A percentile compares a stretch with the other conserved stretches of the same genome.
These are phyloP conservation scores for Drosophila yooni DNA, from an alignment of 2,888 invertebrate species.

Conservation along the genomic window DNA sequence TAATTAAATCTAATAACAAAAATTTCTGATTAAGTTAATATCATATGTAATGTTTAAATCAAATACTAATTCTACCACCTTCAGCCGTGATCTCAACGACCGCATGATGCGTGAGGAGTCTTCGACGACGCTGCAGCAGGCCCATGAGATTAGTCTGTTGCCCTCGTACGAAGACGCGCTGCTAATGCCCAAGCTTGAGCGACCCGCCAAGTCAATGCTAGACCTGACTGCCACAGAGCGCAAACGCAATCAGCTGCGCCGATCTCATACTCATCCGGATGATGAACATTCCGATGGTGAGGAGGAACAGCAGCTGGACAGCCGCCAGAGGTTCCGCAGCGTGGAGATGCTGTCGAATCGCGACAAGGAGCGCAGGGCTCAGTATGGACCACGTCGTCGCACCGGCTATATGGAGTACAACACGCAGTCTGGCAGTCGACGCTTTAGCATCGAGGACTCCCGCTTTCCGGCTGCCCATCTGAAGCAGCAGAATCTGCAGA, in stretches of 20 bases:
- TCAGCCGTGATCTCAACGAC: conserved; percentile 86
- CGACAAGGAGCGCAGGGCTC: conserved; percentile 78
- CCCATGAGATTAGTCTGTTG: conserved; percentile 90
- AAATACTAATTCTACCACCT: background rate
- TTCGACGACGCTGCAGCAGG: conserved; percentile 87
- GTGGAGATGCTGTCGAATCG: conserved; percentile 84
- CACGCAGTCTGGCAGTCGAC: conserved; percentile 80
- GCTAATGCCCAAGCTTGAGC: conserved; percentile 89
- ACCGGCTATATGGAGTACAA: conserved; percentile 77
- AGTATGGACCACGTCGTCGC: conserved; percentile 72
- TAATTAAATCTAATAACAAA: background rate
- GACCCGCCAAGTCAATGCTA: conserved; percentile 87
- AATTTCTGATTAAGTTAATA: background rate
- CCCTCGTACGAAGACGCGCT: conserved; percentile 92
- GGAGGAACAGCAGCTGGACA: conserved; percentile 76
- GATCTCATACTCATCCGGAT: conserved; percentile 65
- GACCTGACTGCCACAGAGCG: conserved; percentile 85
- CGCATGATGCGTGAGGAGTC: conserved; percentile 86
- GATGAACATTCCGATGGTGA: conserved; percentile 62
- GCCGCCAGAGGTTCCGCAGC: conserved; percentile 82
- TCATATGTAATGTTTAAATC: background rate
- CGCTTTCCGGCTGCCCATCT: conserved; percentile 82
- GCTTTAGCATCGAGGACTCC: conserved; percentile 80
- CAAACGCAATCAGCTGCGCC: conserved; percentile 73
- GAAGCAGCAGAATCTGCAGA: conserved; percentile 83